phyloP scores from a whole-genome alignment of 2,888 invertebrate species.

The Fragum sueziense region DNA sequence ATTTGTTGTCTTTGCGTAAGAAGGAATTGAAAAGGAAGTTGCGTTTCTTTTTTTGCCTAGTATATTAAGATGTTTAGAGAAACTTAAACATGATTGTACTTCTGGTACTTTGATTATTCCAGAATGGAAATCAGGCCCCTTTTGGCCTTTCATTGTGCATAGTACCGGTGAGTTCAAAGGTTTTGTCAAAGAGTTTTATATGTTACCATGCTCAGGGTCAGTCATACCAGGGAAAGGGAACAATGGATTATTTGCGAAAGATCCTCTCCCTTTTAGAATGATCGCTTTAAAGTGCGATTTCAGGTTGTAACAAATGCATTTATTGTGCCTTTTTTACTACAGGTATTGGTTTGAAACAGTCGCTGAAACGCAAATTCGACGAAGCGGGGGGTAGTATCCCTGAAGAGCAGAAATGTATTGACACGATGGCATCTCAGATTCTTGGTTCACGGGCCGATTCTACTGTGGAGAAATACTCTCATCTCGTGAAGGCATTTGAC shows the following conservation, averaged over 20 bases:
- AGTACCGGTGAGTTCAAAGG: neutral
- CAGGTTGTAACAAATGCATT: neutral
- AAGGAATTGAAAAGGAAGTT: too few relatives aligned
- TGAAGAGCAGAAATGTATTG: neutral
- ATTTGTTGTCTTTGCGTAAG: too few relatives aligned
- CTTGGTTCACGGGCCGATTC: neutral
- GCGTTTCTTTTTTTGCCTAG: too few relatives aligned
- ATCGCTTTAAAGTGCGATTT: conserved; percentile 5
- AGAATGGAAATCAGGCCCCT: conserved; percentile 30
- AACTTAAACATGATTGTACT: conserved; percentile 9
- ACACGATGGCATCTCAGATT: neutral
- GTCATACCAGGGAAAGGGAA: neutral
- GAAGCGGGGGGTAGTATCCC: neutral
- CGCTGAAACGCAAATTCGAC: neutral
- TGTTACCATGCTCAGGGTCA: neutral
- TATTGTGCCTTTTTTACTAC: neutral
- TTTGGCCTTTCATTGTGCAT: conserved; percentile 24
- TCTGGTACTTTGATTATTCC: conserved; percentile 31
- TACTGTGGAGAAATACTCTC: neutral
- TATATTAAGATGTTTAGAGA: conserved; percentile 8
- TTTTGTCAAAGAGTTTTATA: neutral
- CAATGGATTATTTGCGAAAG: neutral
- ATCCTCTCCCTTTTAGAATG: neutral
- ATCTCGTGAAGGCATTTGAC: neutral
- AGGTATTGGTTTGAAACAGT: conserved; percentile 25